A percentile compares a stretch with the other conserved stretches of the same genome.
Conservation (phyloP, 2,113 vertebrate species). For the Tachysurus vachellii region DNA sequence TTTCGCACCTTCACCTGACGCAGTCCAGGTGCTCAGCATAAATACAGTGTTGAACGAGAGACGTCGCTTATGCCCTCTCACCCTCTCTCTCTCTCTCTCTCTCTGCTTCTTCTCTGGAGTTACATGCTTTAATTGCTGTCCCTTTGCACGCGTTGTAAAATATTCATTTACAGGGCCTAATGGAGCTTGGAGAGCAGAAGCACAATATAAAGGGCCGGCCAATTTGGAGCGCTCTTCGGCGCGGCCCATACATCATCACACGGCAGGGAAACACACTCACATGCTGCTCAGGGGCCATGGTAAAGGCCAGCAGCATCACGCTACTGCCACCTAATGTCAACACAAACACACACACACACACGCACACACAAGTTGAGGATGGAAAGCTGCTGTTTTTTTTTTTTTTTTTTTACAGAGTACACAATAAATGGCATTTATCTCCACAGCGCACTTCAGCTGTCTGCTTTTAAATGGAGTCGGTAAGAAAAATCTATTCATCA, state of each 20-base stretch:
- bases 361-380: neutral
- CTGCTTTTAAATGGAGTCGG: neutral
- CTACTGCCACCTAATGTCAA: slow-evolving; percentile 90
- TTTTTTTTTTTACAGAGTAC: neutral
- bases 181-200: slow-evolving; percentile 61
- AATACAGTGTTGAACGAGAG: slow-evolving; percentile 31
- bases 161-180: slow-evolving; percentile 64
- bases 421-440: neutral
- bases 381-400: neutral
- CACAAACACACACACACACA: slow-evolving; percentile 6
- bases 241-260: slow-evolving; percentile 55
- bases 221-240: slow-evolving; percentile 56
- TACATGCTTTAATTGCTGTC: slow-evolving; percentile 63
- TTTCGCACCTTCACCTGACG: slow-evolving; percentile 22
- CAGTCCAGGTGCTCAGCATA: slow-evolving; percentile 40
- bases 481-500: neutral
- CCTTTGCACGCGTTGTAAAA: slow-evolving; percentile 63
- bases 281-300: slow-evolving; percentile 46
- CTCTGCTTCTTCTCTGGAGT: slow-evolving; percentile 48
- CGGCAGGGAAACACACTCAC: slow-evolving; percentile 43
- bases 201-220: slow-evolving; percentile 59
- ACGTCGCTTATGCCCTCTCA: slow-evolving; percentile 21
- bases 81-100: slow-evolving; percentile 8
- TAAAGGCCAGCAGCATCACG: slow-evolving; percentile 76
- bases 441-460: neutral